A percentile compares a stretch with the other conserved stretches of the same genome.
Conservation (phyloP, 2,113 vertebrate species). For the Bombycilla garrulus region DNA sequence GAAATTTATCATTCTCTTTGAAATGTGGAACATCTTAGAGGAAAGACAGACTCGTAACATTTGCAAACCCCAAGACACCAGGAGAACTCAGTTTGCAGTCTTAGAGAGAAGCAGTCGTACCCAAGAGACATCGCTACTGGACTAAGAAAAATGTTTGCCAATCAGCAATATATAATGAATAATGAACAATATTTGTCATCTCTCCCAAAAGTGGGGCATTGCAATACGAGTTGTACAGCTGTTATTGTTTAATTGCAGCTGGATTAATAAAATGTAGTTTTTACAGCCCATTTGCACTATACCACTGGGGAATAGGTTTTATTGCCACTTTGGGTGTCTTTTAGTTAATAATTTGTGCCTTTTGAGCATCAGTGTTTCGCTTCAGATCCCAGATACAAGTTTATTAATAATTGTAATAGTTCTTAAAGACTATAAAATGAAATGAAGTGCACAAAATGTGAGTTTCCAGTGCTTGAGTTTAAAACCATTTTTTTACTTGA, state of each 20-base stretch:
- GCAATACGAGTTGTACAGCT: slow-evolving; percentile 62
- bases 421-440: slow-evolving; percentile 75
- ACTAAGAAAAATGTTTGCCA: slow-evolving; percentile 55
- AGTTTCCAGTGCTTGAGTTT: slow-evolving; percentile 70
- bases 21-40: slow-evolving; percentile 69
- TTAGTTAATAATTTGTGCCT: slow-evolving; percentile 75
- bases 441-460: slow-evolving; percentile 75
- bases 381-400: slow-evolving; percentile 75
- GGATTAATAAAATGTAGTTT: slow-evolving; percentile 75
- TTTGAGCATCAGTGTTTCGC: slow-evolving; percentile 73
- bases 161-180: slow-evolving; percentile 63
- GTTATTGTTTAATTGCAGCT: slow-evolving; percentile 73
- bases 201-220: slow-evolving; percentile 13
- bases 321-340: slow-evolving; percentile 71
- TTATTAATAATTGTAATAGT: slow-evolving; percentile 80
- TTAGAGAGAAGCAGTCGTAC: slow-evolving; percentile 70
- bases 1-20: slow-evolving; percentile 66
- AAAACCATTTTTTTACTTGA: slow-evolving; percentile 71
- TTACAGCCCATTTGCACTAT: slow-evolving; percentile 68
- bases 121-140: slow-evolving; percentile 55
- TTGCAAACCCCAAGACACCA: slow-evolving; percentile 58
- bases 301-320: slow-evolving; percentile 69
- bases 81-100: slow-evolving; percentile 72
- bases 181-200: slow-evolving; percentile 75
- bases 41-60: neutral